These are phyloP conservation scores for Dicyrtoma fusca DNA, from an alignment of 2,888 invertebrate species.

Conservation along the genomic window DNA sequence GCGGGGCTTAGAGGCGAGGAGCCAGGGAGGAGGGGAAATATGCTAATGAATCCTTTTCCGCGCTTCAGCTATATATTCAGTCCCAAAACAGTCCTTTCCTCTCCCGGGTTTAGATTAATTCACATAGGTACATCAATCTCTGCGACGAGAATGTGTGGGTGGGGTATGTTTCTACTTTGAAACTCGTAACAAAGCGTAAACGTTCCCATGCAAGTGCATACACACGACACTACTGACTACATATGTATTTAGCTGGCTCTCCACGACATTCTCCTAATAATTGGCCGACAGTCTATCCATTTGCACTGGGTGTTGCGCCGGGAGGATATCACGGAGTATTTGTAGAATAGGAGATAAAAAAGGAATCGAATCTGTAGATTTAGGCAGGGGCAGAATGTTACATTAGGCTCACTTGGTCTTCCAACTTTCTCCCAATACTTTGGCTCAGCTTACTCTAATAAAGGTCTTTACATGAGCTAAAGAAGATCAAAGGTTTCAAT, in stretches of 20 bases:
- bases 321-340: background rate
- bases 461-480: too few relatives aligned
- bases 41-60: too few relatives aligned
- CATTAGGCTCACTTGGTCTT: too few relatives aligned
- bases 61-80: too few relatives aligned
- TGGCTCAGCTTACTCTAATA: too few relatives aligned
- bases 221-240: too few relatives aligned
- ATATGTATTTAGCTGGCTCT: background rate
- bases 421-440: too few relatives aligned
- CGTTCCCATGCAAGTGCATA: too few relatives aligned
- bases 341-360: background rate
- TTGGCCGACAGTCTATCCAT: background rate
- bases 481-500: too few relatives aligned
- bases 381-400: background rate
- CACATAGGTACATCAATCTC: slow-evolving; percentile 49
- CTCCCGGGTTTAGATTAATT: slow-evolving; percentile 45
- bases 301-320: too few relatives aligned
- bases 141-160: slow-evolving; percentile 25
- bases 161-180: background rate
- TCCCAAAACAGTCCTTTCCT: background rate
- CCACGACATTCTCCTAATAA: background rate
- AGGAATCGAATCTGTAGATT: too few relatives aligned
- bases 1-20: background rate
- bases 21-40: background rate
- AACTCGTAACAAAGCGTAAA: too few relatives aligned